A percentile compares a stretch with the other conserved stretches of the same genome.
phyloP scores from a whole-genome alignment of 2,113 vertebrate species.

The Thomomys bottae region DNA sequence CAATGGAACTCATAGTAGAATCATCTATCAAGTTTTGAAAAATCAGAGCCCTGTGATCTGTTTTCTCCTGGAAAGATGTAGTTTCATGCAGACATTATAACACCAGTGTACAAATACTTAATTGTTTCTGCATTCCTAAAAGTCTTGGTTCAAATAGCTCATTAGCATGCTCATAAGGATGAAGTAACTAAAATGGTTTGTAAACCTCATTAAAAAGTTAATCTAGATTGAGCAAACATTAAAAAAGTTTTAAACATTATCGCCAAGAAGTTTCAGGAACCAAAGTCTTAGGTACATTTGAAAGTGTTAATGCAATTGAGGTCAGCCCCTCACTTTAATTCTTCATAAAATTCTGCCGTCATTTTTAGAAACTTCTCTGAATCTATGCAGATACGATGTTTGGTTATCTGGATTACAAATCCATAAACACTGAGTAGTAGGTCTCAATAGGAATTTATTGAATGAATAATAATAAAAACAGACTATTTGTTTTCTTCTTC shows the following conservation, averaged over 20 bases:
- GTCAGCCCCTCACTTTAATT: neutral
- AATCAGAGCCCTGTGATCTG: neutral
- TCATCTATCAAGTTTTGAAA: neutral
- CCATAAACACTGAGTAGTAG: neutral
- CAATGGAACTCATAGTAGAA: neutral
- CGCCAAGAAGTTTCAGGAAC: neutral
- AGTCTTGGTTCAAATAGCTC: constrained; percentile 16
- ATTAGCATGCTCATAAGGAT: neutral
- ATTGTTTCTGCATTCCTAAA: constrained; percentile 7
- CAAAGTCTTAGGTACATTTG: neutral
- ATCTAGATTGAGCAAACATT: neutral
- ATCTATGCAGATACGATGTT: neutral
- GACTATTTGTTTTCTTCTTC: neutral
- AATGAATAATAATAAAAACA: neutral
- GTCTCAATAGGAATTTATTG: neutral
- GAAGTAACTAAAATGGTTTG: constrained; percentile 47
- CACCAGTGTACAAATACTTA: neutral
- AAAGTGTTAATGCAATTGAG: neutral
- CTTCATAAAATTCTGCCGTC: neutral
- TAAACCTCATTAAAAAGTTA: neutral
- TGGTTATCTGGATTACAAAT: neutral
- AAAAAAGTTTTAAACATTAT: neutral
- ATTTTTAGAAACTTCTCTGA: neutral
- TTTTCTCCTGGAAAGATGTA: neutral
- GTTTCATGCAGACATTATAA: neutral